Conservation (phyloP, 2,797 vertebrate genomes). For the Manis pentadactyla region DNA sequence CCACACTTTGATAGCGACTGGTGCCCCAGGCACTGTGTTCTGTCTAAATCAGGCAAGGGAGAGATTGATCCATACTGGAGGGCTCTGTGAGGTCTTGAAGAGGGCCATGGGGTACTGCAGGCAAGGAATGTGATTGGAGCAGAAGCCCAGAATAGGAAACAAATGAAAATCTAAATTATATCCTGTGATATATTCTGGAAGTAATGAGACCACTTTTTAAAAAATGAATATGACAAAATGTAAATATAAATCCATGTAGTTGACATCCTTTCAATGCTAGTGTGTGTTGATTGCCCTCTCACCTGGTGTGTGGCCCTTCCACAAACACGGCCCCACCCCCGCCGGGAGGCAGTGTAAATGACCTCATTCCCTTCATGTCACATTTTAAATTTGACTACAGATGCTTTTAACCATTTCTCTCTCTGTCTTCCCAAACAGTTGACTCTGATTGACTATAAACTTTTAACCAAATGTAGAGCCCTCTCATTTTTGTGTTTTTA, state of each 20-base stretch:
- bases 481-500: background rate
- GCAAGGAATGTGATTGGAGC: background rate
- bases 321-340: accelerated
- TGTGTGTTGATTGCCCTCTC: background rate
- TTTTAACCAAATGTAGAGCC: constrained; percentile 1
- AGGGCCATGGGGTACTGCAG: background rate
- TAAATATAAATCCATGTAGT: background rate
- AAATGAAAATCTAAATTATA: background rate
- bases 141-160: background rate
- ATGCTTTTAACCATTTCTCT: background rate
- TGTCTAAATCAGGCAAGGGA: background rate
- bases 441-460: background rate
- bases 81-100: background rate
- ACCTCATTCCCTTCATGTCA: background rate
- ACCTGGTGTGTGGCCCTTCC: background rate
- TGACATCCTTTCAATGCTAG: background rate
- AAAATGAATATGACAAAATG: background rate
- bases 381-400: background rate
- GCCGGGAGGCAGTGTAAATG: background rate
- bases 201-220: background rate
- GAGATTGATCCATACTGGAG: background rate
- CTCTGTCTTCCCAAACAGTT: background rate
- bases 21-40: accelerated
- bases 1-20: background rate
- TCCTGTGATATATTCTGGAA: background rate